Conservation (phyloP, 2,113 vertebrate genomes). For the Trinectes maculatus region DNA sequence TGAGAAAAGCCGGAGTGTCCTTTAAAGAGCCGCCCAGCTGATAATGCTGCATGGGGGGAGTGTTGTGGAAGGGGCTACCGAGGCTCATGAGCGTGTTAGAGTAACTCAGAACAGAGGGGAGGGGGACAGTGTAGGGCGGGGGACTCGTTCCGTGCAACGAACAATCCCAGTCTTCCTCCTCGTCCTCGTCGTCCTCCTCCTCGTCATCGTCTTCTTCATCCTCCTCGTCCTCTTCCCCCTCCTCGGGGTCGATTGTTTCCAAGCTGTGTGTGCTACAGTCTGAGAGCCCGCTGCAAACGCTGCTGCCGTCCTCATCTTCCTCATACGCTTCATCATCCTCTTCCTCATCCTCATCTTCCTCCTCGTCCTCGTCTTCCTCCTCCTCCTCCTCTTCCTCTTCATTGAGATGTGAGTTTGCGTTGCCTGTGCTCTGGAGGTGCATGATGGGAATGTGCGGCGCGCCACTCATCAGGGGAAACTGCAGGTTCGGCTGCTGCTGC, state of each 20-base stretch:
- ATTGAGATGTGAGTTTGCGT: constrained; percentile 83
- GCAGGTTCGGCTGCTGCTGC: constrained; percentile 78
- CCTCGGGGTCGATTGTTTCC: constrained; percentile 89
- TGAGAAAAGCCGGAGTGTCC: constrained; percentile 28
- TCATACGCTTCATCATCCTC: constrained; percentile 78
- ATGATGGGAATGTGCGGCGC: constrained; percentile 84
- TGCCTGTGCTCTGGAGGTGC: constrained; percentile 87
- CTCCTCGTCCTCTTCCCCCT: constrained; percentile 86
- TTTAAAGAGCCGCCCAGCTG: constrained; percentile 81
- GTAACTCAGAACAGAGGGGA: constrained; percentile 90
- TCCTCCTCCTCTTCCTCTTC: constrained; percentile 80
- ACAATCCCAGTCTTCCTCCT: constrained; percentile 86
- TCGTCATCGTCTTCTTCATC: constrained; percentile 82
- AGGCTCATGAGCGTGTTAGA: constrained; percentile 85
- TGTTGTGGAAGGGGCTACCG: constrained; percentile 83
- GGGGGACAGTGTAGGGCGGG: constrained; percentile 80
- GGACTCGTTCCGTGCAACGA: constrained; percentile 80
- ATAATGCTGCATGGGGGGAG: constrained; percentile 85
- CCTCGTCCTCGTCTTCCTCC: constrained; percentile 66
- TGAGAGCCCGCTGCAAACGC: constrained; percentile 91
- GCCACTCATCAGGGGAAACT: constrained; percentile 86
- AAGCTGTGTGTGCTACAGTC: constrained; percentile 95
- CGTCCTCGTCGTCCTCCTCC: constrained; percentile 79
- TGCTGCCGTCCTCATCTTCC: constrained; percentile 88
- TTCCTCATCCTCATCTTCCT: constrained; percentile 73